Evolutionary conservation across 2,888 invertebrate genomes (phyloP), one percentile per base, ranked within the genome.

Genomic region (Synanthedon tipuliformis): DNA sequence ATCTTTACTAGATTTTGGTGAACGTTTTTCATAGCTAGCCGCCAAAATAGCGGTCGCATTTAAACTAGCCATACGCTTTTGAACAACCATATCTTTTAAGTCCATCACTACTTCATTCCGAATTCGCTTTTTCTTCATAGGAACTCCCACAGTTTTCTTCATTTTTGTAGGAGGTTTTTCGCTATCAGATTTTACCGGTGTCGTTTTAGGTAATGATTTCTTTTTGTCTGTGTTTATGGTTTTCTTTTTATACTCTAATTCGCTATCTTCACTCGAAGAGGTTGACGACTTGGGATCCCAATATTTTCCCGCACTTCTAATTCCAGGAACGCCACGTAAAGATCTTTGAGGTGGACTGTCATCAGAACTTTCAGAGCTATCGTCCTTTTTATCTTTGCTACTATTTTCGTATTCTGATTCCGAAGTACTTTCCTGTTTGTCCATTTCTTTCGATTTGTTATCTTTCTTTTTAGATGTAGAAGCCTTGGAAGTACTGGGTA

Each of bases 41-140:
- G 95, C 95, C 60, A 96, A 88, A 66, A 96, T 96, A 16, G 96
- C 96, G 41, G 94, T 93, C 12, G 96, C 96, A 75, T 96, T 96
- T 40, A 96, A 83, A 71, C 95, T 95, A 16, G 96, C 96, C 95
- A 96, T 95, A 40, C 96, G 90, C 73, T 96, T 96, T 62, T 94
- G 90, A 13, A 95, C 95, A 5, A 95, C 92, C 91, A 95, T 94
- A 62, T 95, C 95, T 66, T 94, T 94, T 51, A 95, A 85, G 67
- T 95, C 95, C 93, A 94, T 93, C 27, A 91, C 89, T 48, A 91
- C 79, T 72, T 92, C 92, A 53, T 88, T 89, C 60, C 90, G 82
- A 57, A 89, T 90, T n/a, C 89, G 81, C 60, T 89, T 86, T 65
- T 89, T 89, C 64, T 89, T 89, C 2, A 85, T 75, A 3, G 81